These are phyloP conservation scores for Ophion obscuratus DNA, from an alignment of 2,888 invertebrate genomes.

Conservation along the genomic window DNA sequence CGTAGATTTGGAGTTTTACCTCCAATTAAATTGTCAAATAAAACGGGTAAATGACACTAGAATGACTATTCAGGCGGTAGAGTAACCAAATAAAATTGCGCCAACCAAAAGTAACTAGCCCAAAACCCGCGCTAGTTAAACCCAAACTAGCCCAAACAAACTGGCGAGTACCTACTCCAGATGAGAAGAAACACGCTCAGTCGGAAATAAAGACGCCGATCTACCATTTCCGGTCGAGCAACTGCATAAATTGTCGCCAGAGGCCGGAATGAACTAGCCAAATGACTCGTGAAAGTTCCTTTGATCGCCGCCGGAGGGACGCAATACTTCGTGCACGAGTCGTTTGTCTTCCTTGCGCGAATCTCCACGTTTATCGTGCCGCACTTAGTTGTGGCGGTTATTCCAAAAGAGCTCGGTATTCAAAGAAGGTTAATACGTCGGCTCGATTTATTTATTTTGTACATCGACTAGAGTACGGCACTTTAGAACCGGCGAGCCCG, in stretches of 20 bases:
- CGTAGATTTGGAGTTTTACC: too few relatives aligned
- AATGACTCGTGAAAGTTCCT: neutral
- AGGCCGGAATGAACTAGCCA: neutral
- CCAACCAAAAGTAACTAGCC: too few relatives aligned
- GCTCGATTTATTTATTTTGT: neutral
- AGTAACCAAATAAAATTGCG: too few relatives aligned
- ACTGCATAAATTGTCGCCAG: neutral
- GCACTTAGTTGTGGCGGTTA: conserved; percentile 63
- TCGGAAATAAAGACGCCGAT: too few relatives aligned
- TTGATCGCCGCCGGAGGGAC: conserved; percentile 1
- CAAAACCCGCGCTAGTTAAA: too few relatives aligned
- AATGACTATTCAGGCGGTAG: too few relatives aligned
- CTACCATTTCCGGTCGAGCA: too few relatives aligned
- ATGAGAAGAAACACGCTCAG: too few relatives aligned
- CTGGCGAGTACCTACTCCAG: too few relatives aligned
- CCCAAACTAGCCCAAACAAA: too few relatives aligned
- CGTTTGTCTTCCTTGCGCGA: neutral
- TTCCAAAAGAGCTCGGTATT: conserved; percentile 34
- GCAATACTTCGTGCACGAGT: neutral
- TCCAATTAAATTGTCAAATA: too few relatives aligned
- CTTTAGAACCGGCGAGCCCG: conserved; percentile 43
- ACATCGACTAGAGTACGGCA: neutral
- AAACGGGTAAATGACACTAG: too few relatives aligned
- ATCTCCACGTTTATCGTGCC: neutral
- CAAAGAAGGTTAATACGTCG: conserved; percentile 8